Conservation (phyloP, 2,797 vertebrate species). For the Ctenosaura bakeri region DNA sequence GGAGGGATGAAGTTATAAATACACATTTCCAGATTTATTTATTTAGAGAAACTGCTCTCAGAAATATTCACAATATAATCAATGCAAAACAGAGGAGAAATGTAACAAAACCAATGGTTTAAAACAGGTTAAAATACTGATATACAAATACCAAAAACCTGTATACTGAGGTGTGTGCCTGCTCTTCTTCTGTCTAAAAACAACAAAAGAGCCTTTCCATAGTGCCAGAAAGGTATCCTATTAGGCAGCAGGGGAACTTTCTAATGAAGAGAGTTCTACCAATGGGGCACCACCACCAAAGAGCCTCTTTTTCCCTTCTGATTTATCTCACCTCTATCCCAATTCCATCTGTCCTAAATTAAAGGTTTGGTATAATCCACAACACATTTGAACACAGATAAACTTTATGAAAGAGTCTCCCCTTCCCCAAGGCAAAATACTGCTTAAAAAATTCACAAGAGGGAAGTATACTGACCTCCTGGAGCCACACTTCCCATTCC, state of each 20-base stretch:
- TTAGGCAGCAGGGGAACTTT: neutral
- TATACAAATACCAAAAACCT: no score
- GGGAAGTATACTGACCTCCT: constrained; percentile 83
- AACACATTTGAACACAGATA: neutral
- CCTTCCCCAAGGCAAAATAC: neutral
- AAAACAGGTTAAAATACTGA: neutral
- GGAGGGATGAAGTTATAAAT: constrained; percentile 30
- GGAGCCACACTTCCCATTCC: constrained; percentile 91
- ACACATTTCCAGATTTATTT: constrained; percentile 36
- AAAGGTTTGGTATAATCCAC: no score
- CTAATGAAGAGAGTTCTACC: neutral
- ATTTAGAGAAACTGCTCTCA: neutral
- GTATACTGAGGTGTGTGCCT: no score
- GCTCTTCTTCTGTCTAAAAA: no score
- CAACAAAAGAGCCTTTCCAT: neutral
- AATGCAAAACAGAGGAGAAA: neutral
- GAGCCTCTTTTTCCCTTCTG: neutral
- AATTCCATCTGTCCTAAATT: neutral
- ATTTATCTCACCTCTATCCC: neutral
- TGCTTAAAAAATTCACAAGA: constrained; percentile 20
- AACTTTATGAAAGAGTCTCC: neutral
- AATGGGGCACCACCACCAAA: neutral
- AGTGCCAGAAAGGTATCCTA: neutral
- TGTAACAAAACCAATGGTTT: neutral
- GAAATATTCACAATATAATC: neutral